phyloP scores from a whole-genome alignment of 2,888 invertebrate species.

The Melieria omissa region DNA sequence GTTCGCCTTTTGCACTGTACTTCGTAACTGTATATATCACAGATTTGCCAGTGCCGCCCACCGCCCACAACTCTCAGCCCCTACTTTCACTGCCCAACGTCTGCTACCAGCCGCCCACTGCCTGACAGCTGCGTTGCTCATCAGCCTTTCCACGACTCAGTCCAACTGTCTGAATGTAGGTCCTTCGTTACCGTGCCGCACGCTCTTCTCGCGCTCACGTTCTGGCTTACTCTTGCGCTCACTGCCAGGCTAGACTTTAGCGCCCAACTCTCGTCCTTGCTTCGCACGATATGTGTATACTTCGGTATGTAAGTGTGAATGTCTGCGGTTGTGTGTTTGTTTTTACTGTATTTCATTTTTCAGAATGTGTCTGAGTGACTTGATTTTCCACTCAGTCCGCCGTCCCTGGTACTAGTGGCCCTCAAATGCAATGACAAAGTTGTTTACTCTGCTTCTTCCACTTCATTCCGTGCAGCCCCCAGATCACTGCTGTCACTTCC shows the following conservation, averaged over 20 bases:
- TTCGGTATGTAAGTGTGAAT: neutral
- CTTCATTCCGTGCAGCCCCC: too few relatives aligned
- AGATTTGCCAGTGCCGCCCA: constrained; percentile 9
- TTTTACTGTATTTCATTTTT: neutral
- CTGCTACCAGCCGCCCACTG: too few relatives aligned
- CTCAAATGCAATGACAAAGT: constrained; percentile 31
- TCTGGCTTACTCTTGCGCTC: constrained; percentile 1
- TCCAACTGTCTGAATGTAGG: constrained; percentile 21
- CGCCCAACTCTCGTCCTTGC: constrained; percentile 32
- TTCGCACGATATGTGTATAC: neutral
- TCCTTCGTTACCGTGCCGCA: constrained; percentile 23
- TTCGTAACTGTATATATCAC: constrained; percentile 12
- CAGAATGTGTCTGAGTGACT: constrained; percentile 8
- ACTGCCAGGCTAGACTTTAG: constrained; percentile 15
- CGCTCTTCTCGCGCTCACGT: constrained; percentile 6
- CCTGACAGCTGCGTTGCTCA: too few relatives aligned
- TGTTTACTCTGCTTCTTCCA: neutral
- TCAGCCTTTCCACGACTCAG: too few relatives aligned
- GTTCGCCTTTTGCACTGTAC: constrained; percentile 20
- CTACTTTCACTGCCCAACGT: neutral
- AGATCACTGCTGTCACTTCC: too few relatives aligned
- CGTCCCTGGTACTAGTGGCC: constrained; percentile 17
- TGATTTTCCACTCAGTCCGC: constrained; percentile 3
- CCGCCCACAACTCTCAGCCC: neutral
- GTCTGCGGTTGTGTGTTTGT: neutral